These are phyloP conservation scores for Thysanoteuthis rhombus DNA, from an alignment of 2,888 invertebrate species.

Conservation along the genomic window DNA sequence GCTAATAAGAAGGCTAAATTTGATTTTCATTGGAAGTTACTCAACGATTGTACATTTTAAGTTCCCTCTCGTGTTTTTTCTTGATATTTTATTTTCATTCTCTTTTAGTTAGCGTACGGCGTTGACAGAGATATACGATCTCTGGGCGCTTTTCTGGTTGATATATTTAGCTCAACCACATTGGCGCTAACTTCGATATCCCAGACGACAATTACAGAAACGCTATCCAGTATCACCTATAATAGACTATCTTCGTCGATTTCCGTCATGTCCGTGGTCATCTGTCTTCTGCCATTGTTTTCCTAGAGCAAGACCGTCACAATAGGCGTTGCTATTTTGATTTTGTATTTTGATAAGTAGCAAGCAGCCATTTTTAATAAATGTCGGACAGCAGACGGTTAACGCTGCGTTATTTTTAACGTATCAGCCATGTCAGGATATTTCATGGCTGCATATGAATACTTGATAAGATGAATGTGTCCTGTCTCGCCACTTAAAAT, in stretches of 20 bases:
- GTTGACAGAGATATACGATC: too few relatives aligned
- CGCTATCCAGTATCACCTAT: neutral
- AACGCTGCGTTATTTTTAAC: neutral
- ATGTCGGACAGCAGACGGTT: neutral
- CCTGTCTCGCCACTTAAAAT: neutral
- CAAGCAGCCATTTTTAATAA: neutral
- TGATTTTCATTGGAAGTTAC: too few relatives aligned
- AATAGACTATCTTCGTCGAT: neutral
- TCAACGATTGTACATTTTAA: too few relatives aligned
- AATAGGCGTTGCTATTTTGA: neutral
- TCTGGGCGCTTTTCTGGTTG: too few relatives aligned
- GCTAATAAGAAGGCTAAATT: too few relatives aligned
- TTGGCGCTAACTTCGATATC: neutral
- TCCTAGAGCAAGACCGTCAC: neutral
- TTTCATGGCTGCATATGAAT: neutral
- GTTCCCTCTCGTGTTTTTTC: too few relatives aligned
- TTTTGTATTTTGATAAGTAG: neutral
- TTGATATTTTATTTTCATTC: too few relatives aligned
- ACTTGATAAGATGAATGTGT: neutral
- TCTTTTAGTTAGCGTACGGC: too few relatives aligned
- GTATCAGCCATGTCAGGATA: neutral
- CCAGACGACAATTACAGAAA: neutral
- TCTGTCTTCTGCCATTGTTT: neutral
- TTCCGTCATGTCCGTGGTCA: neutral
- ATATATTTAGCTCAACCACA: too few relatives aligned